Evolutionary conservation across 1,140 invertebrate species (phyloP), one percentile per base, ranked within the genome.

Genomic region (Drosophila ogumai): DNA sequence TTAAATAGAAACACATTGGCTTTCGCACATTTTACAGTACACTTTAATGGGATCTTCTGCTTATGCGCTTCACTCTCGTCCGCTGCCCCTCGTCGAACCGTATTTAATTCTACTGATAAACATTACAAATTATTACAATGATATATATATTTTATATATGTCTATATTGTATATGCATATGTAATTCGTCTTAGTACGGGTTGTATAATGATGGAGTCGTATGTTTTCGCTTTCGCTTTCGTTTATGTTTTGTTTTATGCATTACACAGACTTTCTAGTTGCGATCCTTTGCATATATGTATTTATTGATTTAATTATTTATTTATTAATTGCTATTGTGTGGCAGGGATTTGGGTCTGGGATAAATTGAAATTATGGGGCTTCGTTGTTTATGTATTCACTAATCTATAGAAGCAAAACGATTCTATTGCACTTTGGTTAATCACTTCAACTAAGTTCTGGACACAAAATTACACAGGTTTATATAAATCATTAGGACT

Each of bases 81-180:
- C 58, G 61, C 52, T 57, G 47, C 65, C 55, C 41, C 50, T 46
- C 49, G 38, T 56, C 50, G 36, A 38, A 56, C 43, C 49, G 17
- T 47, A 59, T 59, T 72, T 86, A 82, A 74, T 81, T 74, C 85
- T 87, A 87, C 85, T 88, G 85, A 88, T 84, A 88, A 87, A 87
- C 84, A 88, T 88, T 86, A 86, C 82, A 87, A 87, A 87, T 87
- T 88, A 84, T 87, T 84, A 87, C 85, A 87, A 84, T 88, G 84
- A 90, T 87, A 90, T 87, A 87, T 75, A 54, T 81, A 87, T 84
- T 79, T 76, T 67, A 79, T 87, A 80, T 85, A 79, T 85, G 72
- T 84, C 71, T 85, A 76, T 87, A 82, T 79, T 87, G 75, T 82
- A 87, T 86, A 81, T 81, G 78, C 78, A 81, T 85, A 85, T 85